Base-by-base conservation (phyloP, 1,140 invertebrate genomes). In the Heliconius melpomene region DNA sequence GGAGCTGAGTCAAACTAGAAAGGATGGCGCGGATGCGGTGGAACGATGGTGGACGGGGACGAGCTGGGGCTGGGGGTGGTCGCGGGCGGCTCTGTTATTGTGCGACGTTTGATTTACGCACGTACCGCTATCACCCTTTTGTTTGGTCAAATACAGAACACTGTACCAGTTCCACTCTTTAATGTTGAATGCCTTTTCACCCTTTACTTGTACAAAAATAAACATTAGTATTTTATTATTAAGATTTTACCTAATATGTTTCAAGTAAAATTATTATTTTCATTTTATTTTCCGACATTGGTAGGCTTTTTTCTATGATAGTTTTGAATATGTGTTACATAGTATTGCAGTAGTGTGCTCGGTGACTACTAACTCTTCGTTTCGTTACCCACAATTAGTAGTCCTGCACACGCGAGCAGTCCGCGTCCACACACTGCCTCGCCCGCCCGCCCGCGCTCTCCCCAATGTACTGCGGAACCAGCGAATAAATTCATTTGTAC, bases 401-500 rank as follows among this genome's bases (percentile, higher is more conserved):
- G 86, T 86, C 86, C 86, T 88, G 89, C 90, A 91, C 88, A 90
- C 87, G 89, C 89, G 89, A 89, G 90, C 92, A 89, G 91, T 91
- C 90, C 90, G 85, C 88, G 82, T 83, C 66, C 85, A 80, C 82
- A 82, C 84, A 50, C 57, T 16, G 71, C n/a, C 23, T 16, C 85
- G 75, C 81, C 82, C 80, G 74, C 77, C 29, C 75, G 74, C 74
- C 73, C 78, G 60, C 74, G 66, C 83, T 72, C 90, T 87, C 87
- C 86, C 90, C 89, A 91, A 85, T 94, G 91, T 91, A 93, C 90
- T 90, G 87, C 90, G 89, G 89, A 93, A 93, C 89, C 93, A 91
- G 88, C 91, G 89, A 94, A 94, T 93, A 94, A 94, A 93, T 94
- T 94, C 93, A 94, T 94, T 94, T 94, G 91, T 92, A 94, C 93